Conservation (phyloP, 2,888 invertebrate species). For the Drosophila demipolita region DNA sequence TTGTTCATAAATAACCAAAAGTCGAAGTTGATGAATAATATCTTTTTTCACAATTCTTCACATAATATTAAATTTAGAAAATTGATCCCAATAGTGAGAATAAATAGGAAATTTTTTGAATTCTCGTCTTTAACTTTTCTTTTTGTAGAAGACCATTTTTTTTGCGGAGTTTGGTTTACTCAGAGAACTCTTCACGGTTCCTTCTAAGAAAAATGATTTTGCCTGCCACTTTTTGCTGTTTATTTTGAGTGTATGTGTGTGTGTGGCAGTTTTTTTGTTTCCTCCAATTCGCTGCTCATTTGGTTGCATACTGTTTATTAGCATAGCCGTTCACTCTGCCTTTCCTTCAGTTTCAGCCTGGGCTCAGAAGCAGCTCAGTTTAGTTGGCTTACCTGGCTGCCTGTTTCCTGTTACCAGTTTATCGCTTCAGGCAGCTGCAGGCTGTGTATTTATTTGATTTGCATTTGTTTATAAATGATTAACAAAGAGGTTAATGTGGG, state of each 20-base stretch:
- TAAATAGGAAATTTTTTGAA: background rate
- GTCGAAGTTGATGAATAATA: background rate
- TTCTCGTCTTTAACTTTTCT: background rate
- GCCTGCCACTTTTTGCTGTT: background rate
- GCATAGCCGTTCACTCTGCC: constrained; percentile 56
- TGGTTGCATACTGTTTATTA: constrained; percentile 68
- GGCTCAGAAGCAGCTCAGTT: constrained; percentile 30
- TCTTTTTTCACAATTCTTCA: background rate
- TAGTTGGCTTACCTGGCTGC: constrained; percentile 34
- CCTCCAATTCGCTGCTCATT: constrained; percentile 67
- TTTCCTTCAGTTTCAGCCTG: constrained; percentile 14
- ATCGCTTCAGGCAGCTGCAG: constrained; percentile 20
- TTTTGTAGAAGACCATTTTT: background rate
- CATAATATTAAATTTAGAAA: background rate
- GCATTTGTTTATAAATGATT: constrained; percentile 79
- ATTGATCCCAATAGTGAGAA: background rate
- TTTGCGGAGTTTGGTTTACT: background rate
- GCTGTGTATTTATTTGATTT: constrained; percentile 69
- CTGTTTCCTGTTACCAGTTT: constrained; percentile 3
- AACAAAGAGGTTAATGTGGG: constrained; percentile 79
- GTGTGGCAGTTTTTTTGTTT: constrained; percentile 26
- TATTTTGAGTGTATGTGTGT: constrained; percentile 4
- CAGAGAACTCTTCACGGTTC: too few species aligned
- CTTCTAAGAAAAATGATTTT: background rate
- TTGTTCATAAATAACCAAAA: background rate